Evolutionary conservation across 2,113 vertebrate genomes (phyloP).

Genomic region (Coregonus clupeaformis): DNA sequence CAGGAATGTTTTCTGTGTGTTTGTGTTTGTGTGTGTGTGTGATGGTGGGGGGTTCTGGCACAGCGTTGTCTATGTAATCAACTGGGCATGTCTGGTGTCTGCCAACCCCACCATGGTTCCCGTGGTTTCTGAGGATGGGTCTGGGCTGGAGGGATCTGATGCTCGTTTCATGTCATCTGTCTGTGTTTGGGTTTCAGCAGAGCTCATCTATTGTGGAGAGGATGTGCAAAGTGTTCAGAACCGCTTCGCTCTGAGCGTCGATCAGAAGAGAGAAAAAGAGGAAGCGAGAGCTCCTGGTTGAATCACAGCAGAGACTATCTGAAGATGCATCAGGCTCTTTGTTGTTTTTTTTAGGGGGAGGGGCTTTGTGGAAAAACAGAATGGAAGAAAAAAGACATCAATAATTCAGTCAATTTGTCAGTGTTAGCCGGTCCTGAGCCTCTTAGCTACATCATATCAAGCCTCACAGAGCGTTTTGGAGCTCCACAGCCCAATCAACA

Average conservation of each 20-base stretch:
- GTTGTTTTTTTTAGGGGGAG: too few relatives aligned
- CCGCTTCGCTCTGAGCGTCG: neutral
- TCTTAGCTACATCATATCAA: neutral
- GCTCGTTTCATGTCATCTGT: too few relatives aligned
- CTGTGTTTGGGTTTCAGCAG: too few relatives aligned
- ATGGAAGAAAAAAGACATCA: neutral
- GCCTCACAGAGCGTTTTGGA: neutral
- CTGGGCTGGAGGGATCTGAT: too few relatives aligned
- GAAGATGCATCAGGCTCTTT: too few relatives aligned
- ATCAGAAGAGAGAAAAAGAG: neutral
- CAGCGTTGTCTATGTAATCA: neutral
- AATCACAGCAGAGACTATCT: neutral
- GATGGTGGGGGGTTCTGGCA: too few relatives aligned
- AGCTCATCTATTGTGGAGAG: neutral
- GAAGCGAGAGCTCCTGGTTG: neutral
- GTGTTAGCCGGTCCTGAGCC: too few relatives aligned
- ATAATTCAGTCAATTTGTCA: conserved; percentile 12
- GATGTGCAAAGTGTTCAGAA: neutral
- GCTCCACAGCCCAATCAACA: too few relatives aligned
- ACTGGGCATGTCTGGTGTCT: too few relatives aligned
- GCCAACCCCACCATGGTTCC: too few relatives aligned
- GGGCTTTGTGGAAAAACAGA: too few relatives aligned
- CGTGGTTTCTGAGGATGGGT: too few relatives aligned
- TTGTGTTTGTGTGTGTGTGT: neutral
- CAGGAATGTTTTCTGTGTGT: neutral